Evolutionary conservation across 2,888 invertebrate genomes (phyloP).

Genomic region (Archips xylosteana): DNA sequence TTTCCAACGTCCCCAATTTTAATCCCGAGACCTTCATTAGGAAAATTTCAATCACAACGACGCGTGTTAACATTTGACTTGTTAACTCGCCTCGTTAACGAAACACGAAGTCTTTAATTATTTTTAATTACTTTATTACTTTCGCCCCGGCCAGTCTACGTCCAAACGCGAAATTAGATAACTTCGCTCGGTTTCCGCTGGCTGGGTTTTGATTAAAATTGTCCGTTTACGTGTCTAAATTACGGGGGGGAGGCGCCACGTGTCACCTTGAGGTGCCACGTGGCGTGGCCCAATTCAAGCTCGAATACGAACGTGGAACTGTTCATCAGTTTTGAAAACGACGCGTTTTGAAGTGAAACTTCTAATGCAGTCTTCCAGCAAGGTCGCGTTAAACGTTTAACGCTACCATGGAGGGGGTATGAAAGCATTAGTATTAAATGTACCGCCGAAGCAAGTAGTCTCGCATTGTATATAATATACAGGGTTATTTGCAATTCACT

Average conservation of each 20-base stretch:
- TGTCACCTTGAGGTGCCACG: slow-evolving; percentile 10
- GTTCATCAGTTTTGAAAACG: too few species aligned
- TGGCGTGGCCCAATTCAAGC: not conserved
- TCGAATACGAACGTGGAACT: not conserved
- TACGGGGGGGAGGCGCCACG: slow-evolving; percentile 3
- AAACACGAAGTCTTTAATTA: slow-evolving; percentile 24
- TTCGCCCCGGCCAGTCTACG: slow-evolving; percentile 17
- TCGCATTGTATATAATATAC: too few species aligned
- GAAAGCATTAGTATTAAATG: too few species aligned
- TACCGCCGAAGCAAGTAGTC: too few species aligned
- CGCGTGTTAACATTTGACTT: slow-evolving; percentile 1
- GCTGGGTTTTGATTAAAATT: slow-evolving; percentile 32
- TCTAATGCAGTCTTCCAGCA: too few species aligned
- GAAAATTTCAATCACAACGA: not conserved
- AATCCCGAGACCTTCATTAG: not conserved
- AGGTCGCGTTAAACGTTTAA: too few species aligned
- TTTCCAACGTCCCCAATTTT: not conserved
- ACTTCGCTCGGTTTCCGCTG: slow-evolving; percentile 23
- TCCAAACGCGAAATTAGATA: slow-evolving; percentile 23
- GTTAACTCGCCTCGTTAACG: slow-evolving; percentile 5
- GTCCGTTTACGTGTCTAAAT: slow-evolving; percentile 17
- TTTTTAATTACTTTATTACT: slow-evolving; percentile 39
- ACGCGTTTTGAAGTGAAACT: too few species aligned
- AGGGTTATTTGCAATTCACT: too few species aligned
- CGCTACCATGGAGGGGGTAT: too few species aligned